These are phyloP conservation scores for Lepus townsendii DNA, from an alignment of 2,797 vertebrate genomes.

Conservation along the genomic window DNA sequence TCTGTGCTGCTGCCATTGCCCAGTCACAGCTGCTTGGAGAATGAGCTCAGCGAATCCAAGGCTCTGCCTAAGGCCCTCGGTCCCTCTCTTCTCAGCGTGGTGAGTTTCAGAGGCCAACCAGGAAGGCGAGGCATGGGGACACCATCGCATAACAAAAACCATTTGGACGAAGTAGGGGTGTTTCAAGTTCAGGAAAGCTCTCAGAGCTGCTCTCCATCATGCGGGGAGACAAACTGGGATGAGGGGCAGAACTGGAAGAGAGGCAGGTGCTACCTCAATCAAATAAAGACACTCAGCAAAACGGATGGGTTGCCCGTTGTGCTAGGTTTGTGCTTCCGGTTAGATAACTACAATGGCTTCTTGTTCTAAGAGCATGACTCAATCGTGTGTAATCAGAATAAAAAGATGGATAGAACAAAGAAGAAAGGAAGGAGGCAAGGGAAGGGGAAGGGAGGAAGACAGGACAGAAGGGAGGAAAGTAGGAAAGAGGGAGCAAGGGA, in stretches of 20 bases:
- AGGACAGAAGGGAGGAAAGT: no score
- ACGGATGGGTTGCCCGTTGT: background rate
- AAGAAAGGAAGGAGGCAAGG: background rate
- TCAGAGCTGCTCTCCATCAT: background rate
- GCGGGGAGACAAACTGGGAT: background rate
- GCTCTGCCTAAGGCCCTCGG: background rate
- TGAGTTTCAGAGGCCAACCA: background rate
- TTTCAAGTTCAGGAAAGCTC: background rate
- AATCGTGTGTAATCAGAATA: conserved; percentile 18
- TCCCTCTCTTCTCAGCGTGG: background rate
- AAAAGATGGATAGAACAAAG: background rate
- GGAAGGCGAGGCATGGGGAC: background rate
- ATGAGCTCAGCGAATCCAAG: background rate
- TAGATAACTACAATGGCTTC: background rate
- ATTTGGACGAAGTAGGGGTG: background rate
- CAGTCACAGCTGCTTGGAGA: background rate
- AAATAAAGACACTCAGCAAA: background rate
- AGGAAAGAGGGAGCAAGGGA: background rate
- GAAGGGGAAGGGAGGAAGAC: background rate
- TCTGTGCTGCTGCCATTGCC: background rate
- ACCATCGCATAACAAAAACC: background rate
- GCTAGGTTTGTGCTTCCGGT: background rate
- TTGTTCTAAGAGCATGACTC: background rate
- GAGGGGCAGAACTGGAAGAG: conserved; percentile 38
- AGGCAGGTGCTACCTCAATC: background rate